phyloP scores from a whole-genome alignment of 2,113 vertebrate genomes.

The Gnathonemus longibarbis region DNA sequence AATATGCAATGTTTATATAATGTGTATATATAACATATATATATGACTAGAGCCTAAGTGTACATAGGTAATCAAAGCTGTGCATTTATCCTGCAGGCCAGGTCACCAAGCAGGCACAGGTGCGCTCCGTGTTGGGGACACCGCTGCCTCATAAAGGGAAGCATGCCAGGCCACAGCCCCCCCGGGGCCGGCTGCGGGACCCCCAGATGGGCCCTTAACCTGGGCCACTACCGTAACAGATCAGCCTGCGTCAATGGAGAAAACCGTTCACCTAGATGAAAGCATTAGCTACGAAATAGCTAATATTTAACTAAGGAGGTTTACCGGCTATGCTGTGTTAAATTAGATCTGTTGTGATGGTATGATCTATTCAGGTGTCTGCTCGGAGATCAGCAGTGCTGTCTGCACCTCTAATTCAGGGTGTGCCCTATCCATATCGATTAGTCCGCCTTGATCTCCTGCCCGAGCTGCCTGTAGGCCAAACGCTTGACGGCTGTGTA shows the following conservation, averaged over 20 bases:
- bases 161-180: no score
- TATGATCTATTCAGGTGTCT: constrained; percentile 46
- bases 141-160: background rate
- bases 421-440: constrained; percentile 57
- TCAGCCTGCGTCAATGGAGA: background rate
- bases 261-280: background rate
- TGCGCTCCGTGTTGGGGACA: background rate
- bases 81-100: background rate
- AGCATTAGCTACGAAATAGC: background rate
- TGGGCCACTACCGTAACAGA: background rate
- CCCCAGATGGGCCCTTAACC: background rate
- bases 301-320: background rate
- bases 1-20: background rate
- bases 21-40: background rate
- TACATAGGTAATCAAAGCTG: constrained; percentile 43
- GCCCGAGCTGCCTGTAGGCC: constrained; percentile 40
- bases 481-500: constrained; percentile 48
- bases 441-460: constrained; percentile 53
- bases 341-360: constrained; percentile 26
- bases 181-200: background rate
- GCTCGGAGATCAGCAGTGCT: constrained; percentile 24
- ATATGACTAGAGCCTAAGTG: background rate
- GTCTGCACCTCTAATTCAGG: constrained; percentile 46
- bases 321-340: constrained; percentile 36
- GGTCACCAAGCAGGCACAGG: background rate